Evolutionary conservation across 2,888 invertebrate species (phyloP).

Genomic region (Auanema sp.): DNA sequence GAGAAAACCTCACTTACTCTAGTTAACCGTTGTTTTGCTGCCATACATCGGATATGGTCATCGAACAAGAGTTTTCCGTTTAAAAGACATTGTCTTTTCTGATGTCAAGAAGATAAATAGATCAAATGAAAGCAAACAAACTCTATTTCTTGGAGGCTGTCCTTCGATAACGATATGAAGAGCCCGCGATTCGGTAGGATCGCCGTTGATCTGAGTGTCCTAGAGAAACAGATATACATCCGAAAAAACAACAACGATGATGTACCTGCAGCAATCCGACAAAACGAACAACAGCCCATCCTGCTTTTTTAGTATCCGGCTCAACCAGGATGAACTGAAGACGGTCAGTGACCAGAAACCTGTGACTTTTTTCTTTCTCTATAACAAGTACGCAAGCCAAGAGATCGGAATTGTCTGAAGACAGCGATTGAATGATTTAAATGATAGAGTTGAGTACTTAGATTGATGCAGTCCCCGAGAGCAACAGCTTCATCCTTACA

Average conservation of each 20-base stretch:
- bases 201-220: conserved; percentile 91
- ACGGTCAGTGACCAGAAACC: conserved; percentile 94
- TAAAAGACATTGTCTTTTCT: conserved; percentile 74
- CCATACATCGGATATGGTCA: conserved; percentile 98
- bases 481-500: conserved; percentile 85
- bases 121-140: conserved; percentile 23
- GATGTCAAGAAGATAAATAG: conserved; percentile 17
- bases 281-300: conserved; percentile 96
- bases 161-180: conserved; percentile 74
- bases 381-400: conserved; percentile 88
- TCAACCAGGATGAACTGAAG: conserved; percentile 94
- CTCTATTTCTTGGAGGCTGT: conserved; percentile 34
- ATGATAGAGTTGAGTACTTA: conserved; percentile 73
- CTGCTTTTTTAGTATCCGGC: conserved; percentile 88
- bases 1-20: conserved; percentile 61
- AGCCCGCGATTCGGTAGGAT: conserved; percentile 93
- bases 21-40: conserved; percentile 84
- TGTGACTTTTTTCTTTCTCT: conserved; percentile 72
- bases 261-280: conserved; percentile 81
- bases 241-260: no score
- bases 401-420: conserved; percentile 90
- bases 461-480: conserved; percentile 89
- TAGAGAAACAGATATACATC: conserved; percentile 66
- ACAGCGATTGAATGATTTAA: neutral
- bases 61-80: conserved; percentile 93